Base-by-base conservation (phyloP, 2,888 invertebrate genomes). In the Meteorus cinctellus region DNA sequence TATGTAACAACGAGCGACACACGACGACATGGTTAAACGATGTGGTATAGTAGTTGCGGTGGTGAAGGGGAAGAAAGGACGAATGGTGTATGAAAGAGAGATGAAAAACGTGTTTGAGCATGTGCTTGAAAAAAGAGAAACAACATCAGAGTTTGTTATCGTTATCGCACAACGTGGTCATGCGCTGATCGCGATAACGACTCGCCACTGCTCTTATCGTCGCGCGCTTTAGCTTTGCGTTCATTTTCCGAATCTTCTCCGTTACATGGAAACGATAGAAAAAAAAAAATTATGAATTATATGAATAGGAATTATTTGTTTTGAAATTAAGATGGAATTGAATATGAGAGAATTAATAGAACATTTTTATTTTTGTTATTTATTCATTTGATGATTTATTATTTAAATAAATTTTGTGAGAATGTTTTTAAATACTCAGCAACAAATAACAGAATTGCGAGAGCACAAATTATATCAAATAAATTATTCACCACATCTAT, bases 161-260 rank as follows among this genome's bases (percentile, higher is more conserved):
- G 86, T 86, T 86, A 86, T 86, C 86, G 85, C 81, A 79, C 84
- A 84, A 82, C 85, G 86, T 85, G 85, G 86, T 84, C 86, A 84
- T 83, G 83, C 83, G 82, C 83, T 83, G 86, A 86, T 87, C 86
- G 84, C 82, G 87, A 86, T 87, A 86, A 83, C 84, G 81, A 81
- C 84, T 84, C 83, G 84, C 86, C 86, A 83, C 84, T 82, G 84
- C 77, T 85, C 85, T 86, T 86, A 86, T 86, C 86, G 81, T 82
- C 80, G 82, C 82, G 81, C 79, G 81, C 82, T 82, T 83, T 82
- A 81, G 81, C 82, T 83, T 82, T 81, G 81, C 82, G 77, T 82
- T 80, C 67, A 77, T 73, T 70, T 76, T 71, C 59, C 75, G 75
- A 74, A 71, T 36, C 72, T 69, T 72, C 60, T 72, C 19, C 65